Conservation (phyloP, 2,888 invertebrate species). For the Caenorhabditis sp. region DNA sequence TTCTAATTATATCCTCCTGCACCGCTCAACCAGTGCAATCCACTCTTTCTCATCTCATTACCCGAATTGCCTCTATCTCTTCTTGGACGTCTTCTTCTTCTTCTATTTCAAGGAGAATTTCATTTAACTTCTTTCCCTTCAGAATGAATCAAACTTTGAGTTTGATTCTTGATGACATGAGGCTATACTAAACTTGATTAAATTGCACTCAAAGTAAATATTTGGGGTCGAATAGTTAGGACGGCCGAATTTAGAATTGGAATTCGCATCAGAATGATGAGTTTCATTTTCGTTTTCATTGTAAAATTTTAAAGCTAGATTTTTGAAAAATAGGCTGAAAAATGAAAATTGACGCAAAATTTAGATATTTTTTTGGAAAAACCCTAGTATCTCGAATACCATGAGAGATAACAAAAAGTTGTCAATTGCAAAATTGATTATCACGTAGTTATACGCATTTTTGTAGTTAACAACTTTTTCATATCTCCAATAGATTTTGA, state of each 20-base stretch:
- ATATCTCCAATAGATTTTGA: background rate
- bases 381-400: background rate
- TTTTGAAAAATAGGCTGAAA: too few species aligned
- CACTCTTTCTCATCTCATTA: too few species aligned
- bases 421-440: background rate
- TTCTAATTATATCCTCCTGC: too few species aligned
- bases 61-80: too few species aligned
- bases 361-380: too few species aligned
- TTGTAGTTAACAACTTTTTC: constrained; percentile 3
- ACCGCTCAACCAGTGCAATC: too few species aligned
- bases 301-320: too few species aligned
- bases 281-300: too few species aligned
- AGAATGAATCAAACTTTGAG: background rate
- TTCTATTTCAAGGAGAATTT: background rate
- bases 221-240: too few species aligned
- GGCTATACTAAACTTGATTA: background rate
- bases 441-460: background rate
- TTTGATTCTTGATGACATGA: background rate
- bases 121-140: background rate
- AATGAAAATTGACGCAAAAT: too few species aligned
- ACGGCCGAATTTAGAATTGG: too few species aligned
- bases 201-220: background rate
- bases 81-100: background rate
- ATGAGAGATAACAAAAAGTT: background rate
- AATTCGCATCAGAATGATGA: too few species aligned